phyloP scores from a whole-genome alignment of 2,113 vertebrate genomes.

The Bubo blakistoni region DNA sequence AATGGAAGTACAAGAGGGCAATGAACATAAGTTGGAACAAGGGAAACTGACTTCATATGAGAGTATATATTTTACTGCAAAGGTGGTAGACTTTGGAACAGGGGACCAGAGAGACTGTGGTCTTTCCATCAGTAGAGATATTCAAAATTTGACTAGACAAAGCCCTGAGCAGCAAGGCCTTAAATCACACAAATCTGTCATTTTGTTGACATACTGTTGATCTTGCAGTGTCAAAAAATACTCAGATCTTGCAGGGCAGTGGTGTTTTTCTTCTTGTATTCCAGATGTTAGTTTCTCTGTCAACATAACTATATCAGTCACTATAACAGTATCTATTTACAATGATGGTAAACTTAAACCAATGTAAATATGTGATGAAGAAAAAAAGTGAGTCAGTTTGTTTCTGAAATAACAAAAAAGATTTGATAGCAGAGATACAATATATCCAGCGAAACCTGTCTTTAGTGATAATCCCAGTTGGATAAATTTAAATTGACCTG shows the following conservation, averaged over 20 bases:
- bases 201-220: neutral
- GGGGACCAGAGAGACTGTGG: neutral
- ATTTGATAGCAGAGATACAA: neutral
- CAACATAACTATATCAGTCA: neutral
- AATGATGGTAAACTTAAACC: neutral
- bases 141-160: neutral
- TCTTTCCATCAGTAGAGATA: neutral
- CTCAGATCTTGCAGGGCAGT: neutral
- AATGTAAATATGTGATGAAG: neutral
- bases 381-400: neutral
- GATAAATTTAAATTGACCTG: neutral
- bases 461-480: neutral
- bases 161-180: neutral
- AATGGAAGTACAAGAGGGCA: neutral
- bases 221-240: neutral
- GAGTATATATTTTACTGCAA: neutral
- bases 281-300: neutral
- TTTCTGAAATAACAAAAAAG: neutral
- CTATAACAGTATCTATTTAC: neutral
- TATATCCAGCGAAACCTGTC: neutral
- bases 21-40: neutral
- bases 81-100: neutral
- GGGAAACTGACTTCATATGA: neutral
- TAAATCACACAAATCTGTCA: neutral
- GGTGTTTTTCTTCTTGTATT: neutral